Evolutionary conservation across 2,888 invertebrate genomes (phyloP), one percentile per base, ranked within the genome.

Genomic region (Incurvaria masculella): DNA sequence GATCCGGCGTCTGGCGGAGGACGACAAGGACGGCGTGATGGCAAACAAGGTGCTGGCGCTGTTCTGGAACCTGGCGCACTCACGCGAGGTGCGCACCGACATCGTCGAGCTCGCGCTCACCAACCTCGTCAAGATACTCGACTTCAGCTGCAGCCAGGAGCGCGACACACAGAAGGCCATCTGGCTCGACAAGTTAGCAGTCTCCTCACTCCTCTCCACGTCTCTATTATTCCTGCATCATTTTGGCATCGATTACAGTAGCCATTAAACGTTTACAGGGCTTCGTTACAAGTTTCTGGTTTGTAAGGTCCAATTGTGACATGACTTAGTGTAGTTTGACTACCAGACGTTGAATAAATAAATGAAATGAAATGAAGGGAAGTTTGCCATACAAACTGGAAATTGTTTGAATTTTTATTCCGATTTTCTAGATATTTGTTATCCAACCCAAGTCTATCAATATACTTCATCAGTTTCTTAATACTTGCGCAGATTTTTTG

Each of bases 11-110:
- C 79, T 98, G 52, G 97, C 97, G 3, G 97, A 98, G 72, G 97
- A 98, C 69, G 97, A 98, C 69, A 97, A 98, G 69, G 96, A 97
- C 69, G 97, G 97, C 45, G 94, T 97, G 10, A 97, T 97, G 97
- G 97, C 97, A 42, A 93, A 95, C 68, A 97, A 97, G 83, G 89
- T 96, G 44, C 78, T 98, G 59, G 93, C 92, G 52, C 79, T 97
- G 42, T 92, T 98, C 70, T 98, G 97, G 97, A 95, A 94, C 65
- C 80, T 98, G 66, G 96, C 97, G 4, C 96, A 97, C 71, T 94
- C 94, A 47, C 92, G 94, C 59, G 97, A 97, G 72, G 94, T 97
- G 49, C 91, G 94, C 50, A 96, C 94, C 2, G 97, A 98, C 72
- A 97, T 97, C 52, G 91, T 97, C 85, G 97, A 98, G 69, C 96